Base-by-base conservation (phyloP, 2,113 vertebrate genomes). In the Sander vitreus region DNA sequence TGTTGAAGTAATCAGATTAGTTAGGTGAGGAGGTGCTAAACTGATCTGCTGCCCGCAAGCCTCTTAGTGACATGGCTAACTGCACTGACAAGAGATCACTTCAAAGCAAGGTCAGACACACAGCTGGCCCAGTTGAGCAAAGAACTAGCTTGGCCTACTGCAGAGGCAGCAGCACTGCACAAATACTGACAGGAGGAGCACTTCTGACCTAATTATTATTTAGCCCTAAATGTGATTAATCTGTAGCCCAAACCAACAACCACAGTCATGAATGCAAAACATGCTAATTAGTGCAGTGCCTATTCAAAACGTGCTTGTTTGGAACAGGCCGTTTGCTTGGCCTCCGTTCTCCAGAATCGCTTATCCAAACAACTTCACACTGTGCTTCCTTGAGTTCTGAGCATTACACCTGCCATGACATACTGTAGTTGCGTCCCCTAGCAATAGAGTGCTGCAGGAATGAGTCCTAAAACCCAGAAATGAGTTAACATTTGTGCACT, bases 1-100 rank as follows among this genome's bases (percentile, higher is more conserved):
- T 73, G 81, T 87, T 90, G 81, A 82, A 83, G 88, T 95, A 95
- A 96, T 95, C 92, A 93, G 94, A 95, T 95, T 95, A 95, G 90
- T 86, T 81, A 89, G 91, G 92, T 86, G 93, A 93, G 91, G 90
- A 85, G 80, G 88, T 85, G 91, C 94, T 94, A 87, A 94, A 94
- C 91, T 91, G 89, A 94, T 94, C 88, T 78, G 86, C 91, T 85
- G 85, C 81, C 78, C 65, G 71, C 86, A 94, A 95, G 94, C 94
- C 79, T 94, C 93, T 95, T 95, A 95, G 85, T 57, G 83, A 71
- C 87, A 79, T 89, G 90, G 54, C 91, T 79, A 68, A 65, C 90
- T 33, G 81, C 55, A 45, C 89, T 82, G 88, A 78, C 80, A 82
- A 82, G 85, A 89, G 88, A 91, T 92, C 91, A 89, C 83, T 78